phyloP scores from a whole-genome alignment of 2,888 invertebrate species.

The Rhorus exstirpatorius region DNA sequence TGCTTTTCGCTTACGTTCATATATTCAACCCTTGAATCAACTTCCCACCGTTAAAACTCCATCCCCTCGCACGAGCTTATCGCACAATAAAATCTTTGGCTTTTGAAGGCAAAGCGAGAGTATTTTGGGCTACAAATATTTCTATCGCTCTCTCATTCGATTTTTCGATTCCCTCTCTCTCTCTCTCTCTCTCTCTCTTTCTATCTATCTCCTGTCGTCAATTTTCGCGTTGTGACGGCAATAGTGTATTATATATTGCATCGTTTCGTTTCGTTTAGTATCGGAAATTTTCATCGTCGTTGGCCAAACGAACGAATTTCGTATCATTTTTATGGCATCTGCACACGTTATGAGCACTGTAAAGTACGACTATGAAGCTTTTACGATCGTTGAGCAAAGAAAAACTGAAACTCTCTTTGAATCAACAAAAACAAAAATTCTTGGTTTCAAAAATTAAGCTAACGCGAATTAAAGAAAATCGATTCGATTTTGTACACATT shows the following conservation, averaged over 20 bases:
- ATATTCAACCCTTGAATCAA: slow-evolving; percentile 30
- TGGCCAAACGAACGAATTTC: slow-evolving; percentile 14
- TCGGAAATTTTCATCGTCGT: slow-evolving; percentile 22
- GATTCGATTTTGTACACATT: neutral
- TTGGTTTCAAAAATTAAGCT: neutral
- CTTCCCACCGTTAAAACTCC: neutral
- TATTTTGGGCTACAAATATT: slow-evolving; percentile 16
- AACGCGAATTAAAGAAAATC: neutral
- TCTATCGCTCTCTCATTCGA: neutral
- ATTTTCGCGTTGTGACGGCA: neutral
- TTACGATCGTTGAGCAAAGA: no score
- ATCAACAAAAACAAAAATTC: neutral
- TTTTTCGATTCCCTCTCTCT: neutral
- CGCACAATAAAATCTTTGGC: slow-evolving; percentile 46
- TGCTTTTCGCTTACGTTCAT: slow-evolving; percentile 41
- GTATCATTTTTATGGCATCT: slow-evolving; percentile 1
- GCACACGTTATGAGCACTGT: neutral
- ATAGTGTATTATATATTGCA: neutral
- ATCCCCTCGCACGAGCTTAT: slow-evolving; percentile 8
- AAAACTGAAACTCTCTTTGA: no score
- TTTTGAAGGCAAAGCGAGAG: slow-evolving; percentile 36
- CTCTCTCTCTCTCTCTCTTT: neutral
- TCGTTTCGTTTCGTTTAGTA: slow-evolving; percentile 30
- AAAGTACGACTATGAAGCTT: no score
- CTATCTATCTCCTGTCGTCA: neutral